phyloP scores from a whole-genome alignment of 2,888 invertebrate species.

The Napeogenes sylphis region DNA sequence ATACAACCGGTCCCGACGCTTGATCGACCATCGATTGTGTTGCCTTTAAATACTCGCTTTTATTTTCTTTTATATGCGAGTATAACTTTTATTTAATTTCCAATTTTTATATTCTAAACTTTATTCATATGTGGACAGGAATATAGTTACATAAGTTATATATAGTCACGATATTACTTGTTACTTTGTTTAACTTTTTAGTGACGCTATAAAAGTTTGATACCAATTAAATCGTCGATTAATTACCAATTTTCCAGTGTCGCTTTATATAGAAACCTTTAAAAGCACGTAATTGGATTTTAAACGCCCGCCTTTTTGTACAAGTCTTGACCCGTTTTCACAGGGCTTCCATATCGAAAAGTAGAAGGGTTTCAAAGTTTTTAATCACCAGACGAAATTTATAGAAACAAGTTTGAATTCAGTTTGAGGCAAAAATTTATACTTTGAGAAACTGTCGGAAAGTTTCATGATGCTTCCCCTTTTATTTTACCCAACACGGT shows the following conservation, averaged over 20 bases:
- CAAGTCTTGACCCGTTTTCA: conserved; percentile 27
- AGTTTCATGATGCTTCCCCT: conserved; percentile 18
- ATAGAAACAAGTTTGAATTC: conserved; percentile 19
- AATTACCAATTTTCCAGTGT: conserved; percentile 17
- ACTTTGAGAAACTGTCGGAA: conserved; percentile 15
- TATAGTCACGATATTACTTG: too few species aligned
- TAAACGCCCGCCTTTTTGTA: conserved; percentile 22
- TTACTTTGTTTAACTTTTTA: background rate
- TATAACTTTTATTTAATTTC: background rate
- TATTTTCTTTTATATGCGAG: conserved; percentile 14
- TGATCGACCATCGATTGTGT: conserved; percentile 64
- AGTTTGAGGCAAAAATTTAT: conserved; percentile 21
- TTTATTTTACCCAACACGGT: conserved; percentile 15
- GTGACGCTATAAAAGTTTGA: conserved; percentile 1
- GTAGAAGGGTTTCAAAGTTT: conserved; percentile 19
- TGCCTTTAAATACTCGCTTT: conserved; percentile 43
- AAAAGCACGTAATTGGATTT: conserved; percentile 27
- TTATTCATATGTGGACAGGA: too few species aligned
- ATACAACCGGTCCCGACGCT: conserved; percentile 48
- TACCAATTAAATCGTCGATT: conserved; percentile 18
- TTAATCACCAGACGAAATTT: conserved; percentile 21
- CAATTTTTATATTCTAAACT: conserved; percentile 4
- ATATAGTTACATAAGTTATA: too few species aligned
- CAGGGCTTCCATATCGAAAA: conserved; percentile 21
- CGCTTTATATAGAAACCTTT: conserved; percentile 28